phyloP scores from a whole-genome alignment of 1,140 invertebrate species.

The Lasioglossum baleicum region DNA sequence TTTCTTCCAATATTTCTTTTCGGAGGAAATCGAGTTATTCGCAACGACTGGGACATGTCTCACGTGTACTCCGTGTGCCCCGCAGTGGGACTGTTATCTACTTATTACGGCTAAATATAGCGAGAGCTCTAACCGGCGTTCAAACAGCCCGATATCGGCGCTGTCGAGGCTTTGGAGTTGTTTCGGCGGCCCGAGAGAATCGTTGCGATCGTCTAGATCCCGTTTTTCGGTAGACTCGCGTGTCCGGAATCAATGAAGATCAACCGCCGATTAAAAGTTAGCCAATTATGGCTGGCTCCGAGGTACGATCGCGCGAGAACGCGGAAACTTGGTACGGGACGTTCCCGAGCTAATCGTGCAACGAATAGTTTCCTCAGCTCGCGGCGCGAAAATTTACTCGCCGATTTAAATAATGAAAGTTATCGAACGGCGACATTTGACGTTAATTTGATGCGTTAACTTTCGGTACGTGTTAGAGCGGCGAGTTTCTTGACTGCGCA shows the following conservation, averaged over 20 bases:
- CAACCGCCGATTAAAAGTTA: not conserved
- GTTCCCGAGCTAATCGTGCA: not conserved
- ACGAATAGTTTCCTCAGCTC: not conserved
- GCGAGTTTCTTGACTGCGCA: not conserved
- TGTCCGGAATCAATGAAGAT: not conserved
- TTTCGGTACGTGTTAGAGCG: too few relatives aligned
- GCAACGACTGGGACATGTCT: not conserved
- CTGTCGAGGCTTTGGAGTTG: constrained; percentile 6
- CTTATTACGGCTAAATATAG: constrained; percentile 66
- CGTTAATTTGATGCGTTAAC: too few relatives aligned
- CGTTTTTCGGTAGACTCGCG: not conserved
- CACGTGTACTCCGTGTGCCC: constrained; percentile 32
- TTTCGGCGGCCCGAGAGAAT: not conserved
- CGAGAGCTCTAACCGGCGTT: constrained; percentile 49
- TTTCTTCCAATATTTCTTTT: not conserved
- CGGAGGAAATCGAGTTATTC: constrained; percentile 5
- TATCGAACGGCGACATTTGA: too few relatives aligned
- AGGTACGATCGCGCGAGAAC: not conserved
- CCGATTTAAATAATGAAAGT: too few relatives aligned
- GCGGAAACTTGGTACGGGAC: not conserved
- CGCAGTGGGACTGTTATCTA: constrained; percentile 51
- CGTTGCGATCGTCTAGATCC: not conserved
- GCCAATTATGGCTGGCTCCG: not conserved
- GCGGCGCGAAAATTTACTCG: not conserved
- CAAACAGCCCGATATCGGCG: constrained; percentile 41